Evolutionary conservation across 2,113 vertebrate species (phyloP).

Genomic region (Daboia siamensis): DNA sequence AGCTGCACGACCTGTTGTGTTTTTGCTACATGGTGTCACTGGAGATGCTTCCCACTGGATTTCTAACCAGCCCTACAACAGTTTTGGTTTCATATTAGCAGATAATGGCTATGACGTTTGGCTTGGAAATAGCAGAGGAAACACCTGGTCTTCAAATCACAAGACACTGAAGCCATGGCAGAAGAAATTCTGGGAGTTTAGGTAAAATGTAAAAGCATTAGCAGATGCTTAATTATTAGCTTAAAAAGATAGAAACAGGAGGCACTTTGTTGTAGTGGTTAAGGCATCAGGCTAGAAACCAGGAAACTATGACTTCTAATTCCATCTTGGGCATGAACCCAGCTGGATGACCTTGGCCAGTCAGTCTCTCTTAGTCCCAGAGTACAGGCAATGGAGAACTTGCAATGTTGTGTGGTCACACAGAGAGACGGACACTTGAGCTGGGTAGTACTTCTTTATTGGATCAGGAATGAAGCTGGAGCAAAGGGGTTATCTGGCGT

Average conservation of each 20-base stretch:
- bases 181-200: constrained; percentile 85
- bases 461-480: no score
- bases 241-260: not conserved
- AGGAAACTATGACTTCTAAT: not conserved
- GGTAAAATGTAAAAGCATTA: constrained; percentile 62
- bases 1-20: constrained; percentile 73
- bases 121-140: constrained; percentile 88
- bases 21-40: constrained; percentile 82
- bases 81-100: constrained; percentile 83
- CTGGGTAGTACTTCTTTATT: no score
- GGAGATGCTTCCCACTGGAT: constrained; percentile 87
- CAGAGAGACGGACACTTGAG: no score
- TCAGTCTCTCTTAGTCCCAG: not conserved
- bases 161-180: constrained; percentile 63
- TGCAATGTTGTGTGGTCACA: no score
- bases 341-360: not conserved
- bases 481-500: no score
- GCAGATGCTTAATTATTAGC: not conserved
- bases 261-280: not conserved
- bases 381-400: not conserved
- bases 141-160: constrained; percentile 85
- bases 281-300: not conserved
- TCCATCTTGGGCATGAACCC: not conserved
- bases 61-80: constrained; percentile 78
- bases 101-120: constrained; percentile 87